Evolutionary conservation across 1,140 invertebrate genomes (phyloP).

Genomic region (Drosophila pallidifrons): DNA sequence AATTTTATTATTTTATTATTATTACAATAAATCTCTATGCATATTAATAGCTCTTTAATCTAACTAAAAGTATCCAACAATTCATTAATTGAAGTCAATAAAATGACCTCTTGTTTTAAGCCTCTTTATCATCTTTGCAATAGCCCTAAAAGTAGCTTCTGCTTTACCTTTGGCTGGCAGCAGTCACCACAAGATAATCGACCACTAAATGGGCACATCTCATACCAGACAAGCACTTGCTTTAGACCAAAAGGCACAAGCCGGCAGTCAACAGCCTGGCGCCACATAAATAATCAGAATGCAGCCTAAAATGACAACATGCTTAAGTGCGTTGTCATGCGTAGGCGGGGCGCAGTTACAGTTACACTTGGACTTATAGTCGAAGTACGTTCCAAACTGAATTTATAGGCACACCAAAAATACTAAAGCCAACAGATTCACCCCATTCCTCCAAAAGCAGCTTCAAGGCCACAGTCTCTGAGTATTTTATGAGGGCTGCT

Average conservation of each 20-base stretch:
- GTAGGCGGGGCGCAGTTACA: slow-evolving; percentile 23
- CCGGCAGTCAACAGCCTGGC: slow-evolving; percentile 67
- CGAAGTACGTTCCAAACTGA: slow-evolving; percentile 10
- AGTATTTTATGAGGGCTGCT: slow-evolving; percentile 3
- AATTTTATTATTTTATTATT: no score
- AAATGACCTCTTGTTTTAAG: no score
- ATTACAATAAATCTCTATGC: no score
- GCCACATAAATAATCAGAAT: slow-evolving; percentile 75
- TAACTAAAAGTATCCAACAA: no score
- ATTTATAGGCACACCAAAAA: slow-evolving; percentile 67
- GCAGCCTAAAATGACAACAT: slow-evolving; percentile 72
- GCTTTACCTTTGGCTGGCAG: not conserved
- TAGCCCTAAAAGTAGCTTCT: not conserved
- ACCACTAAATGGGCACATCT: slow-evolving; percentile 10
- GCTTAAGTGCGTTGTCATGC: slow-evolving; percentile 65
- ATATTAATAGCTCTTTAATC: no score
- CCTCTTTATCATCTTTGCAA: not conserved
- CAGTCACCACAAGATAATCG: slow-evolving; percentile 24
- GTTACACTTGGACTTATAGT: slow-evolving; percentile 20
- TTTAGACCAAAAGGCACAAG: slow-evolving; percentile 14
- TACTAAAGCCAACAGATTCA: slow-evolving; percentile 34
- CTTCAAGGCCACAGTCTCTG: slow-evolving; percentile 21
- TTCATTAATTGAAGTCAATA: no score
- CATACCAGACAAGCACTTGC: not conserved
- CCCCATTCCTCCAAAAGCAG: not conserved